These are phyloP conservation scores for Acleris literana DNA, from an alignment of 2,888 invertebrate genomes.

Conservation along the genomic window DNA sequence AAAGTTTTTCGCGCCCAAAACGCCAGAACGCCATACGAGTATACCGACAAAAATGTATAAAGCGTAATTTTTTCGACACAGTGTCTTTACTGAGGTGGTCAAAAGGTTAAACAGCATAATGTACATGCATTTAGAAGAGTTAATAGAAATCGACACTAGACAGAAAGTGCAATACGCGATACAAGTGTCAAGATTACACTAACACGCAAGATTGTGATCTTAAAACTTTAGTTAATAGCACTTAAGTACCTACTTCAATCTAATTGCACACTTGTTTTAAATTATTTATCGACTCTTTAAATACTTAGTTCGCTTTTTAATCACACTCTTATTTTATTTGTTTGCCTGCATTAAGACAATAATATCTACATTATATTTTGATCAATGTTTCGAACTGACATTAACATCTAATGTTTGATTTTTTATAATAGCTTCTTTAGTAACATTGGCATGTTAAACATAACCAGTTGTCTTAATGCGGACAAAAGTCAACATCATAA, in stretches of 20 bases:
- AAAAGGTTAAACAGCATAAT: conserved; percentile 5
- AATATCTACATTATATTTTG: not conserved
- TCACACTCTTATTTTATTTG: conserved; percentile 11
- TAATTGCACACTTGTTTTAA: not conserved
- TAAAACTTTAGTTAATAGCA: conserved; percentile 4
- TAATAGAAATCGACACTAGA: conserved; percentile 13
- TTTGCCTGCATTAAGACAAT: conserved; percentile 17
- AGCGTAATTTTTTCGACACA: too few species aligned
- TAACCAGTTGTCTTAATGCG: too few species aligned
- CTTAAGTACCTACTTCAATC: not conserved
- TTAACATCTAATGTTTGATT: too few species aligned
- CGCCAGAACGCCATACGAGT: too few species aligned
- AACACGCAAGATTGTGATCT: conserved; percentile 8
- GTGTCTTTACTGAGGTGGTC: too few species aligned
- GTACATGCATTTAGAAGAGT: conserved; percentile 11
- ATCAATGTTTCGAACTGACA: not conserved
- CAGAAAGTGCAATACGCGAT: conserved; percentile 14
- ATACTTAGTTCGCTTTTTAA: conserved; percentile 10
- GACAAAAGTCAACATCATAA: too few species aligned
- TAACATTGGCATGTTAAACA: too few species aligned
- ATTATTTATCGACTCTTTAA: not conserved
- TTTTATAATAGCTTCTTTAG: too few species aligned
- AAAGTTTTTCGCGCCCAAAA: too few species aligned
- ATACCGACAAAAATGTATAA: too few species aligned
- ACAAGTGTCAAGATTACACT: conserved; percentile 1